Conservation (phyloP, 2,888 invertebrate genomes). For the Theodoxus fluviatilis region DNA sequence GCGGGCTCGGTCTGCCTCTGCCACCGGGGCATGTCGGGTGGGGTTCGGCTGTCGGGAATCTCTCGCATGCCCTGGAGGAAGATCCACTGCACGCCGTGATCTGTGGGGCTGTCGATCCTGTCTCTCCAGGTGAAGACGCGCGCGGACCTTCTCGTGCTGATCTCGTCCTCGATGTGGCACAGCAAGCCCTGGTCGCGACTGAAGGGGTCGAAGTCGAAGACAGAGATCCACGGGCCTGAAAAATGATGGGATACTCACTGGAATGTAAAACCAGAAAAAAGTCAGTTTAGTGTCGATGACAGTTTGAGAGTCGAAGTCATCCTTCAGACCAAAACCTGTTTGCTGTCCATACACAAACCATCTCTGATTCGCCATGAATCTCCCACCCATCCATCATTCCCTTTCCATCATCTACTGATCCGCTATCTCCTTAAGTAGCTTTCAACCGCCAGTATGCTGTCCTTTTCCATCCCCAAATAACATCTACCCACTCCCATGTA, state of each 20-base stretch:
- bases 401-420: too few species aligned
- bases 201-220: slow-evolving; percentile 33
- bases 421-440: too few species aligned
- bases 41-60: slow-evolving; percentile 36
- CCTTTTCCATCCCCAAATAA: too few species aligned
- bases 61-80: slow-evolving; percentile 30
- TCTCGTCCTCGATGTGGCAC: slow-evolving; percentile 20
- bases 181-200: slow-evolving; percentile 34
- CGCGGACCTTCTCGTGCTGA: slow-evolving; percentile 15
- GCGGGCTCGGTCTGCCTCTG: slow-evolving; percentile 33
- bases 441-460: too few species aligned
- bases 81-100: slow-evolving; percentile 30
- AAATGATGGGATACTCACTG: slow-evolving; percentile 32
- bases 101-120: slow-evolving; percentile 21
- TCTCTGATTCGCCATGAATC: too few species aligned
- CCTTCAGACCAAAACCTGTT: too few species aligned
- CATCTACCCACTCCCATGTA: too few species aligned
- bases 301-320: too few species aligned
- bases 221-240: slow-evolving; percentile 38
- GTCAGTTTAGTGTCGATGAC: slow-evolving; percentile 36
- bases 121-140: slow-evolving; percentile 26
- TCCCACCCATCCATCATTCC: too few species aligned
- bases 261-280: slow-evolving; percentile 33
- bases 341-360: too few species aligned
- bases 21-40: slow-evolving; percentile 23